Conservation (phyloP, 2,113 vertebrate genomes). For the Chamaea fasciata region DNA sequence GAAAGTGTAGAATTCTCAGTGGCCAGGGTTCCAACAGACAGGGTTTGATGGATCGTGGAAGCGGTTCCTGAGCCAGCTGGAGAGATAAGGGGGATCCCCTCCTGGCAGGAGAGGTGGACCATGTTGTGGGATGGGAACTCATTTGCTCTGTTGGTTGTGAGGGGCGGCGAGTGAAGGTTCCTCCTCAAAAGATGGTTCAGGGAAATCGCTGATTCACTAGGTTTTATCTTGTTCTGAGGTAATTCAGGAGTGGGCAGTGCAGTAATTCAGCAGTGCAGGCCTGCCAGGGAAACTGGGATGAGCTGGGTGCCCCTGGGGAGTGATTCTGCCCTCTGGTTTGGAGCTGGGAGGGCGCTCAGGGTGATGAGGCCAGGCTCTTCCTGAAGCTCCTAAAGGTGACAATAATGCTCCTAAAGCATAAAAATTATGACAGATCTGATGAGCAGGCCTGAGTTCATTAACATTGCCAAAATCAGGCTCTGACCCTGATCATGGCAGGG, state of each 20-base stretch:
- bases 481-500: neutral
- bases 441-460: neutral
- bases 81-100: neutral
- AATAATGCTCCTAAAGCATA: neutral
- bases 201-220: rapidly evolving
- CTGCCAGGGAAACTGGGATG: neutral
- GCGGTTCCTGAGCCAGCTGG: neutral
- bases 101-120: neutral
- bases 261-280: neutral
- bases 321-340: neutral
- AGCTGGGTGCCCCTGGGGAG: neutral
- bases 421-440: neutral
- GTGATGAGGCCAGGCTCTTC: neutral
- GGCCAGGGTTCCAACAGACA: no score
- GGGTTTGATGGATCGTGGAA: rapidly evolving
- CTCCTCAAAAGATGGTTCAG: neutral
- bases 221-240: neutral
- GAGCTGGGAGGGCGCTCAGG: neutral
- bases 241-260: neutral
- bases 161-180: rapidly evolving
- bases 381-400: neutral
- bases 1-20: no score
- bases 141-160: neutral
- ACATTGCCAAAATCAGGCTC: neutral
- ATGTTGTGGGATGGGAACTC: neutral